Percentiles rank a stretch among this genome's conserved stretches.
phyloP scores from a whole-genome alignment of 2,113 vertebrate species.

The Microtus oregoni region DNA sequence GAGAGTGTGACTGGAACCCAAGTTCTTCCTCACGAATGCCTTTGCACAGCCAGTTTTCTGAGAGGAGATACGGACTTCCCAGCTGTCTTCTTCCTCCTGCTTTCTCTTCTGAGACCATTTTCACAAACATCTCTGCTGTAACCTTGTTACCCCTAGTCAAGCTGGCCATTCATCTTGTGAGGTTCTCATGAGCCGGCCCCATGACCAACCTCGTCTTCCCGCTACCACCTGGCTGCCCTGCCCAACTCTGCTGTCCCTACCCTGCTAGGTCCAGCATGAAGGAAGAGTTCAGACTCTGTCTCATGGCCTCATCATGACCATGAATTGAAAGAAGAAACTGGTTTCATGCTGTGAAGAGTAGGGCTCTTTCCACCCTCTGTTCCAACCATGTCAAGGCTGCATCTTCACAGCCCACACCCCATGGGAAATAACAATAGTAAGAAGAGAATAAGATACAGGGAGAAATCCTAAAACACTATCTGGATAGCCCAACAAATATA shows the following conservation, averaged over 20 bases:
- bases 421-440: background rate
- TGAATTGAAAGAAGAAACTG: background rate
- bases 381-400: background rate
- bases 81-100: background rate
- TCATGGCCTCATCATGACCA: background rate
- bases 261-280: fast-evolving
- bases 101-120: background rate
- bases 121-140: background rate
- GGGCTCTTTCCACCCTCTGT: background rate
- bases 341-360: background rate
- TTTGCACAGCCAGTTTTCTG: background rate
- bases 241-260: background rate
- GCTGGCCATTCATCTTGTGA: background rate
- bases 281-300: background rate
- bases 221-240: background rate
- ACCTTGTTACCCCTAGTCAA: background rate
- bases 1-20: background rate
- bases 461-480: background rate
- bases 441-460: background rate
- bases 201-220: background rate
- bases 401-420: background rate
- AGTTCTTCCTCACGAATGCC: background rate
- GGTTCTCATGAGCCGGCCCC: background rate
- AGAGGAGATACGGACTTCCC: fast-evolving
- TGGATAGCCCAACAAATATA: background rate